phyloP scores from a whole-genome alignment of 2,888 invertebrate species.

The Mantis religiosa region DNA sequence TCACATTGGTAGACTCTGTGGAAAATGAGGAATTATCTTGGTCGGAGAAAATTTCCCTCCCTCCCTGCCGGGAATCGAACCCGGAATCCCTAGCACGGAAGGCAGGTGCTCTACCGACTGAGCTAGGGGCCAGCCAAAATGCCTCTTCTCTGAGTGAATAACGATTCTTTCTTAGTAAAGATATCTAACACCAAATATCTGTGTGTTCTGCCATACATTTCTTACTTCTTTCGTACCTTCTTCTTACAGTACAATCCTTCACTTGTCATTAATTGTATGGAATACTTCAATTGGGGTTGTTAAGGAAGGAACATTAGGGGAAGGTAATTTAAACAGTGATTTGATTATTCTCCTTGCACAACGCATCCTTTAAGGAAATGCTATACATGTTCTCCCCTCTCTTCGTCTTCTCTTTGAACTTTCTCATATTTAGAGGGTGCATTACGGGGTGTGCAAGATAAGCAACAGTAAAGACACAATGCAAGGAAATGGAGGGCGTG shows the following conservation, averaged over 20 bases:
- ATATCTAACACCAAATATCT: too few relatives aligned
- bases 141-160: too few relatives aligned
- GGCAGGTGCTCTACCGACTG: too few relatives aligned
- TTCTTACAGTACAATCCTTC: neutral
- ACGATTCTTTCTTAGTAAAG: too few relatives aligned
- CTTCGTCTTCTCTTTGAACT: neutral
- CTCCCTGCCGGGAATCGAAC: too few relatives aligned
- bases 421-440: conserved; percentile 7
- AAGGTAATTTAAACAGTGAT: neutral
- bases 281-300: neutral
- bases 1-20: too few relatives aligned
- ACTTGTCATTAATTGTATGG: neutral
- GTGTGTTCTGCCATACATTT: neutral
- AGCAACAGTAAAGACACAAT: conserved; percentile 15
- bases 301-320: neutral
- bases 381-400: neutral
- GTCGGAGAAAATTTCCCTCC: too few relatives aligned
- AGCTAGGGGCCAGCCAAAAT: too few relatives aligned
- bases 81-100: too few relatives aligned
- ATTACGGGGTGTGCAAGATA: conserved; percentile 9
- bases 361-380: neutral
- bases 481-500: conserved; percentile 14
- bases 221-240: neutral
- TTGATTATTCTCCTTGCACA: neutral
- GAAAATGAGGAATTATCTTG: too few relatives aligned